Evolutionary conservation across 2,888 invertebrate genomes (phyloP).

Genomic region (Hirudinaria manillensis): DNA sequence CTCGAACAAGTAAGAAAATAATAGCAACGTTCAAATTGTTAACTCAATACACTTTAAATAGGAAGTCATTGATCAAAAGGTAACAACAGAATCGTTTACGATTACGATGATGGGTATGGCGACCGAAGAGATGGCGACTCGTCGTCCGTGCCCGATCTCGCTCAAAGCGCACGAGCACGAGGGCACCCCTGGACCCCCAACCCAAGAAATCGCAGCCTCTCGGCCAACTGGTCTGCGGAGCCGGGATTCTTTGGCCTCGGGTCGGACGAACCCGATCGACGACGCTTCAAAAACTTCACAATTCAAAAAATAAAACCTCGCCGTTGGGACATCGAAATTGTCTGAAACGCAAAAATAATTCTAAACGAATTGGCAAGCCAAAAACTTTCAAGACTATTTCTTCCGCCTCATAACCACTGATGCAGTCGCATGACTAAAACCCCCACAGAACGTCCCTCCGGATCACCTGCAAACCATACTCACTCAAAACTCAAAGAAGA

Average conservation of each 20-base stretch:
- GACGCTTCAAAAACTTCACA: not conserved
- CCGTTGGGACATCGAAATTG: not conserved
- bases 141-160: no score
- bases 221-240: no score
- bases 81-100: not conserved
- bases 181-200: no score
- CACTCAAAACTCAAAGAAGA: not conserved
- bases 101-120: no score
- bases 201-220: no score
- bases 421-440: not conserved
- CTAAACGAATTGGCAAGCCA: conserved; percentile 11
- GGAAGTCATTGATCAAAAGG: conserved; percentile 13
- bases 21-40: conserved; percentile 10
- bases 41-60: conserved; percentile 16
- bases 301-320: conserved; percentile 13
- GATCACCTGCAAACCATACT: no score
- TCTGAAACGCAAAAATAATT: conserved; percentile 5
- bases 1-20: conserved; percentile 14
- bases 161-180: no score
- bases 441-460: not conserved
- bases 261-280: no score
- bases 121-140: no score
- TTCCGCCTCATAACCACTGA: not conserved
- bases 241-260: no score
- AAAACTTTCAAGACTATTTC: not conserved